These are phyloP conservation scores for Heliocidaris erythrogramma DNA, from an alignment of 35 echinoderm and acorn worm species.

Conservation along the genomic window DNA sequence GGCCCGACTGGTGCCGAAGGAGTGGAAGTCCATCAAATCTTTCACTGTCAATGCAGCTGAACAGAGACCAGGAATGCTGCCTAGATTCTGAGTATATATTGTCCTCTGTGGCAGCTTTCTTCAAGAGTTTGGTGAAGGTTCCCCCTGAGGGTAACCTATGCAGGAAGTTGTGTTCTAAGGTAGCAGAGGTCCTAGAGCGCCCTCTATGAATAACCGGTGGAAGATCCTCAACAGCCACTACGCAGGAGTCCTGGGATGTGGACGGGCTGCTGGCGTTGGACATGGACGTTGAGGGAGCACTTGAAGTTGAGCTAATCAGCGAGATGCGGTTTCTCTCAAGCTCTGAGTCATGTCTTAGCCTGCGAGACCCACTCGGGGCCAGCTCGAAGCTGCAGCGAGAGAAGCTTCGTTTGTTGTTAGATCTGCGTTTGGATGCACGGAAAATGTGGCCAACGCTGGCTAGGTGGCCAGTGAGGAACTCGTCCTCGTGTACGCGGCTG, in stretches of 20 bases:
- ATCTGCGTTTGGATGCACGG: slow-evolving; percentile 22
- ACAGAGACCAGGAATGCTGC: slow-evolving; percentile 29
- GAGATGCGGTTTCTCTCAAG: slow-evolving; percentile 21
- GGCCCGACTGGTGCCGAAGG: neutral
- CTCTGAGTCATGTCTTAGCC: neutral
- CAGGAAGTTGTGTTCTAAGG: slow-evolving; percentile 32
- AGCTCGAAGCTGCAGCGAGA: neutral
- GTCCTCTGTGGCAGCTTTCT: slow-evolving; percentile 27
- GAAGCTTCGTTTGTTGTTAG: slow-evolving; percentile 15
- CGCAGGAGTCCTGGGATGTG: slow-evolving; percentile 28
- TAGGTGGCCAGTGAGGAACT: slow-evolving; percentile 30
- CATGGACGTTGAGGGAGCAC: slow-evolving; percentile 21
- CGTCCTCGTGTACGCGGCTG: neutral
- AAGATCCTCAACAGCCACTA: neutral
- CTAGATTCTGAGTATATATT: slow-evolving; percentile 20
- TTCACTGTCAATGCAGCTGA: slow-evolving; percentile 26
- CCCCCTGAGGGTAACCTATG: slow-evolving; percentile 25
- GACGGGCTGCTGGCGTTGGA: slow-evolving; percentile 7
- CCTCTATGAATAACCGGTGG: neutral
- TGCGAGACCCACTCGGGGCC: neutral
- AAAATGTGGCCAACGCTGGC: slow-evolving; percentile 43
- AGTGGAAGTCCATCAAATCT: slow-evolving; percentile 23
- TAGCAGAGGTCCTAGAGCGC: slow-evolving; percentile 12
- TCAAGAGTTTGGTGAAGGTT: slow-evolving; percentile 35
- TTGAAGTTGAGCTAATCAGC: slow-evolving; percentile 21